These are phyloP conservation scores for Drosophila cardini DNA, from an alignment of 1,140 invertebrate species.

Conservation along the genomic window DNA sequence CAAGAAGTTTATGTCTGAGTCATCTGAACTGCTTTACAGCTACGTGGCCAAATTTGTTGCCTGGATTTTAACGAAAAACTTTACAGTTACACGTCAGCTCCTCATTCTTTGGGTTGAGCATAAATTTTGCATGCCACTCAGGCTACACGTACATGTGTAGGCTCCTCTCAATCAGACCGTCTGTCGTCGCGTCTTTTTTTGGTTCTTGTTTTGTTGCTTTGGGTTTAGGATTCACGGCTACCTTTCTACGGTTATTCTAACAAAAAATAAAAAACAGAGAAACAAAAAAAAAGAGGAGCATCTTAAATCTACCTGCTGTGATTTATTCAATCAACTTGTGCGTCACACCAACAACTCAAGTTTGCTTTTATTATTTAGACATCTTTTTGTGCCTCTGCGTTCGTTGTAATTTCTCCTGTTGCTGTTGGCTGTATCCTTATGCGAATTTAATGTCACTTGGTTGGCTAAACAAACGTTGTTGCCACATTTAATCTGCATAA, in stretches of 20 bases:
- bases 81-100: constrained; percentile 44
- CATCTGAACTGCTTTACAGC: constrained; percentile 63
- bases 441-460: constrained; percentile 76
- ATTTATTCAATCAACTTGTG: constrained; percentile 82
- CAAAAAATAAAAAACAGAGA: background rate
- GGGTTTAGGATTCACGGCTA: background rate
- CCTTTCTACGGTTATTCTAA: constrained; percentile 3
- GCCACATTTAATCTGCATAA: constrained; percentile 82
- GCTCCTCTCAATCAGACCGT: constrained; percentile 7
- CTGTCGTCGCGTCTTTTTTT: constrained; percentile 20
- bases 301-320: constrained; percentile 67
- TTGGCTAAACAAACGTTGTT: constrained; percentile 56
- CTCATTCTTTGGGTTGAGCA: constrained; percentile 27
- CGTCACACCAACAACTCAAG: constrained; percentile 57
- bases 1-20: constrained; percentile 47
- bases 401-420: constrained; percentile 16
- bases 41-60: constrained; percentile 76
- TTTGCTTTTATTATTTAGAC: constrained; percentile 78
- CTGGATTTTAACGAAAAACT: constrained; percentile 57
- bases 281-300: background rate
- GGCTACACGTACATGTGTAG: constrained; percentile 28
- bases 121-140: constrained; percentile 62
- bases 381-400: constrained; percentile 45
- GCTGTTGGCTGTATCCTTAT: constrained; percentile 46
- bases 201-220: background rate